Evolutionary conservation across 1,140 invertebrate genomes (phyloP).

Genomic region (Galendromus occidentalis): DNA sequence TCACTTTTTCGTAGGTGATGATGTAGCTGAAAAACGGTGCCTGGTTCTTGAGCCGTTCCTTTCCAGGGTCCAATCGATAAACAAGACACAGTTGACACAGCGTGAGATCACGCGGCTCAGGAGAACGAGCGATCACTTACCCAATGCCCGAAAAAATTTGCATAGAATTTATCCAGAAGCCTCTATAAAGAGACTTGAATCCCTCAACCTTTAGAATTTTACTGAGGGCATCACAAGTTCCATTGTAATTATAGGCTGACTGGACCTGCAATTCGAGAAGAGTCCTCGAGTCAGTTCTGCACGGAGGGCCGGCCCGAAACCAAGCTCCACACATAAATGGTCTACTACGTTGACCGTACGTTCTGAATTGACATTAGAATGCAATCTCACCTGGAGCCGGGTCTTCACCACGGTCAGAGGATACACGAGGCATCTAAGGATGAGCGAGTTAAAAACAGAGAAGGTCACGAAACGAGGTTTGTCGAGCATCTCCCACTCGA

Average conservation of each 20-base stretch:
- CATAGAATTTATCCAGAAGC: constrained; percentile 55
- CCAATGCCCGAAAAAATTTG: constrained; percentile 51
- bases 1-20: constrained; percentile 75
- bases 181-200: constrained; percentile 62
- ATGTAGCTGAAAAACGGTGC: constrained; percentile 55
- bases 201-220: constrained; percentile 81
- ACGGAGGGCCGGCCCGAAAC: too few relatives aligned
- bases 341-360: too few relatives aligned
- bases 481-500: constrained; percentile 98
- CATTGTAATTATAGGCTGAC: constrained; percentile 37
- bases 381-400: constrained; percentile 46
- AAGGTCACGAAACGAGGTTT: constrained; percentile 68
- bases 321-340: too few relatives aligned
- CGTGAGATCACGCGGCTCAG: neutral
- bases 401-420: constrained; percentile 93
- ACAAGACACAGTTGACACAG: neutral
- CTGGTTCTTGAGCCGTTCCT: too few relatives aligned
- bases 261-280: constrained; percentile 14
- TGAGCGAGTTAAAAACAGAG: constrained; percentile 64
- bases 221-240: constrained; percentile 68
- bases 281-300: neutral
- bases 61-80: neutral
- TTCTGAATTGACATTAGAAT: constrained; percentile 13
- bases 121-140: neutral
- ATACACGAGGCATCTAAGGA: constrained; percentile 71